Evolutionary conservation across 2,888 invertebrate species (phyloP).

Genomic region (Cinara cedri): DNA sequence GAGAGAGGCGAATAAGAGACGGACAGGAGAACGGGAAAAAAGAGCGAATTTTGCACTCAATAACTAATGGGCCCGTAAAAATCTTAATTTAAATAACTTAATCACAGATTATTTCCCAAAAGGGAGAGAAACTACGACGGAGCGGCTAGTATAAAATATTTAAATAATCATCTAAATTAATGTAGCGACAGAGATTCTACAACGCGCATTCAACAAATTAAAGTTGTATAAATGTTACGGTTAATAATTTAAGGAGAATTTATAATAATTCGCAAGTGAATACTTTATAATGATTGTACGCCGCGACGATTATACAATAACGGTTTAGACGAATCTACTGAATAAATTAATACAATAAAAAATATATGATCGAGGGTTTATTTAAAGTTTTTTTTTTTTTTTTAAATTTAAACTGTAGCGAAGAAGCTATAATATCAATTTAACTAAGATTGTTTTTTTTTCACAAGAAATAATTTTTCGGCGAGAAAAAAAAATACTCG

Average conservation of each 20-base stretch:
- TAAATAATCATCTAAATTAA: conserved; percentile 48
- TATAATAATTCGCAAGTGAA: background rate
- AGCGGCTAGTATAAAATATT: background rate
- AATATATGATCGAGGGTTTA: too few species aligned
- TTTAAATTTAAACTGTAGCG: too few species aligned
- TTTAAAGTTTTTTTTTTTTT: too few species aligned
- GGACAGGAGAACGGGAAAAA: background rate
- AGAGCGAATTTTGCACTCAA: background rate
- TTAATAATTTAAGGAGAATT: conserved; percentile 10
- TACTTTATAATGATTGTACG: background rate
- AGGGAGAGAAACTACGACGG: background rate
- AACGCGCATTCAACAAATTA: conserved; percentile 8
- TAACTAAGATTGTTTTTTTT: too few species aligned
- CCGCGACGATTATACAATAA: background rate
- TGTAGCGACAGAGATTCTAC: background rate
- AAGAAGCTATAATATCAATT: too few species aligned
- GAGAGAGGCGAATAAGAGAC: background rate
- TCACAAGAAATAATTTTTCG: too few species aligned
- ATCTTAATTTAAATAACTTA: conserved; percentile 48
- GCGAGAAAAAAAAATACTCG: too few species aligned
- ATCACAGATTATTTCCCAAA: background rate
- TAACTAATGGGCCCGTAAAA: conserved; percentile 27
- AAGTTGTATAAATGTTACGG: conserved; percentile 36
- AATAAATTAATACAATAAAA: too few species aligned
- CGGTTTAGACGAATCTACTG: background rate